Conservation (phyloP, 2,888 invertebrate species). For the Diarsia rubi region DNA sequence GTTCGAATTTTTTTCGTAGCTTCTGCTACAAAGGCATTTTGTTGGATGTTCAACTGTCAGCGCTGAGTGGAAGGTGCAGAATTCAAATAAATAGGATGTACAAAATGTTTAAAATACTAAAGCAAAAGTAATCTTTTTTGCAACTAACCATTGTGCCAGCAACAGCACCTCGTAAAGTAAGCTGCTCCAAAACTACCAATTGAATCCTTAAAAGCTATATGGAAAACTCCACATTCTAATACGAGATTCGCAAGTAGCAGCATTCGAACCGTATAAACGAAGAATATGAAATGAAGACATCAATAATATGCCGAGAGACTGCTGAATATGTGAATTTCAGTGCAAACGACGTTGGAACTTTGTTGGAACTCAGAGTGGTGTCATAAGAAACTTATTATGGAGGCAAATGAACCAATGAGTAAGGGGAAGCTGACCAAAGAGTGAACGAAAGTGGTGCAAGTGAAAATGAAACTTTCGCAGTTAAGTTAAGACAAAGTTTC, state of each 20-base stretch:
- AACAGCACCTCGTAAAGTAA: neutral
- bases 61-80: neutral
- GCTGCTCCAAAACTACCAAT: constrained; percentile 12
- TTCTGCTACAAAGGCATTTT: neutral
- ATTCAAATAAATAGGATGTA: neutral
- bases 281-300: constrained; percentile 53
- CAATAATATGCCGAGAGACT: constrained; percentile 41
- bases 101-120: neutral
- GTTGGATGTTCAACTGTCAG: neutral
- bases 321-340: constrained; percentile 59
- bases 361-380: neutral
- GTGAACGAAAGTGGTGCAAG: constrained; percentile 5
- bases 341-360: constrained; percentile 37
- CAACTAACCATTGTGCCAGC: neutral
- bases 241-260: constrained; percentile 39
- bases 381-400: constrained; percentile 30
- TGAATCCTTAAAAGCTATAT: constrained; percentile 33
- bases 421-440: constrained; percentile 5
- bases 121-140: neutral
- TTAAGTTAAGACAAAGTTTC: constrained; percentile 32
- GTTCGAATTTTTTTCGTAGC: too few species aligned
- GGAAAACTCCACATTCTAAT: constrained; percentile 14
- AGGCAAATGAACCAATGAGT: constrained; percentile 51
- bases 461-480: constrained; percentile 28
- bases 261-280: constrained; percentile 26